phyloP scores from a whole-genome alignment of 2,888 invertebrate genomes.

The Saturnia pavonia region DNA sequence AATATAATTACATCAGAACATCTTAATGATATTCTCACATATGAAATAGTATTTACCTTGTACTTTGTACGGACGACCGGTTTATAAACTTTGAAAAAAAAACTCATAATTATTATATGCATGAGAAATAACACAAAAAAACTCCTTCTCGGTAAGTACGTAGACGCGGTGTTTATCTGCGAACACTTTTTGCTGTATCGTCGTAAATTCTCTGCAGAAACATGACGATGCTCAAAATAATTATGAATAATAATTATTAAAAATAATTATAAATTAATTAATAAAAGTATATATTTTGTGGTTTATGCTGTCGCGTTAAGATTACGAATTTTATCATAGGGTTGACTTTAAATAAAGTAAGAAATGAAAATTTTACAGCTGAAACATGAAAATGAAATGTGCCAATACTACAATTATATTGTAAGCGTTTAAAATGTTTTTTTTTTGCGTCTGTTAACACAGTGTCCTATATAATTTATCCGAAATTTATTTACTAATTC shows the following conservation, averaged over 20 bases:
- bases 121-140: slow-evolving; percentile 13
- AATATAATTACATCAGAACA: neutral
- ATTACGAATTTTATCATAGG: no score
- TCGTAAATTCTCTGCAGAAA: slow-evolving; percentile 19
- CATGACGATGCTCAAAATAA: slow-evolving; percentile 18
- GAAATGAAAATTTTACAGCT: no score
- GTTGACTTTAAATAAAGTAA: neutral
- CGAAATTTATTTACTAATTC: no score
- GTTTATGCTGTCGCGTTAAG: neutral
- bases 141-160: neutral
- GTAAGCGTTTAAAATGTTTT: no score
- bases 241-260: slow-evolving; percentile 17
- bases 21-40: neutral
- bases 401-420: no score
- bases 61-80: slow-evolving; percentile 18
- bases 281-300: neutral
- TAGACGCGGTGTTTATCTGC: slow-evolving; percentile 2
- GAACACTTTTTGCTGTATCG: slow-evolving; percentile 13
- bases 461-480: no score
- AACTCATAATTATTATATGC: slow-evolving; percentile 15
- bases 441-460: no score
- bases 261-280: neutral
- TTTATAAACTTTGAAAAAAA: slow-evolving; percentile 14
- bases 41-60: neutral
- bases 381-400: no score